Evolutionary conservation across 35 echinoderm and acorn worm species (phyloP).

Genomic region (Anneissia japonica): DNA sequence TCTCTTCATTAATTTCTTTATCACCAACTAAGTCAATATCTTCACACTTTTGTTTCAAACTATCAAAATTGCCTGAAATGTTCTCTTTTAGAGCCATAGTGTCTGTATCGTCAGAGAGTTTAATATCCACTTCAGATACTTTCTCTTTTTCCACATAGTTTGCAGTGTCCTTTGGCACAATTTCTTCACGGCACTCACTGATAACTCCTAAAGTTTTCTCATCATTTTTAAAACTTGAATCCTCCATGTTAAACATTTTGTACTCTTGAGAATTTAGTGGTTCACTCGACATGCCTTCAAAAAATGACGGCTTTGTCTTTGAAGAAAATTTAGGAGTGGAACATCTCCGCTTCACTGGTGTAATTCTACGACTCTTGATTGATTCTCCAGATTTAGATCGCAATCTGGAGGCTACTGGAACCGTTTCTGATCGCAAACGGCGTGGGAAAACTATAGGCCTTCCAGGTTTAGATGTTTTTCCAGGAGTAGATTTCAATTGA

Average conservation of each 20-base stretch:
- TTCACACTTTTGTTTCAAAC: not conserved
- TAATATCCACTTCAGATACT: not conserved
- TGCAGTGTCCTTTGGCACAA: not conserved
- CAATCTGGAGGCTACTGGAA: slow-evolving; percentile 29
- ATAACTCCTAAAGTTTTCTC: not conserved
- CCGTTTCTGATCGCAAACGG: not conserved
- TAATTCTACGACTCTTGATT: not conserved
- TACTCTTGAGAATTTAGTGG: not conserved
- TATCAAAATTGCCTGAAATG: not conserved
- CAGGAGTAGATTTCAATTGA: slow-evolving; percentile 4
- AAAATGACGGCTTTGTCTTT: not conserved
- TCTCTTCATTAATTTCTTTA: not conserved
- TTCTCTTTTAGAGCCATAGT: not conserved
- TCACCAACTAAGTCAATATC: not conserved
- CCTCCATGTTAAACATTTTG: not conserved
- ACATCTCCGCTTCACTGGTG: not conserved
- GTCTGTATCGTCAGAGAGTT: not conserved
- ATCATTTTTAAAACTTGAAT: not conserved
- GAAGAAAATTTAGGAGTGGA: not conserved
- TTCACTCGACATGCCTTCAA: not conserved
- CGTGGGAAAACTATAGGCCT: not conserved
- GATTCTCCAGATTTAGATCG: slow-evolving; percentile 1
- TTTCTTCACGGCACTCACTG: not conserved
- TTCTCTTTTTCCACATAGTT: not conserved
- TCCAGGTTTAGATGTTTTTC: not conserved